These are phyloP conservation scores for Phrynosoma platyrhinos DNA, from an alignment of 2,113 vertebrate genomes.

Conservation along the genomic window DNA sequence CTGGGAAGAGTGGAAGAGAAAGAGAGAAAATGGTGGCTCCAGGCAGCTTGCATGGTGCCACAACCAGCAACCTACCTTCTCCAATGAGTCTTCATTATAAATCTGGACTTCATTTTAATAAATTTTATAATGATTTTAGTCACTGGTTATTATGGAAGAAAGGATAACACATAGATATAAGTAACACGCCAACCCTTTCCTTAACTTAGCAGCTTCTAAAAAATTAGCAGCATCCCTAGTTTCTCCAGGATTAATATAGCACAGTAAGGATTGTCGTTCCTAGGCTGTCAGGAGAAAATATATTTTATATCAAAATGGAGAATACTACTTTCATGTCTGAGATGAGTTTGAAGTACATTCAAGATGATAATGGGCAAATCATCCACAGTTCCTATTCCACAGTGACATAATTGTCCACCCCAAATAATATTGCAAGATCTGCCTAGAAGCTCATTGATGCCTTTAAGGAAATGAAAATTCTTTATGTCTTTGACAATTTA, in stretches of 20 bases:
- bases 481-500: not conserved
- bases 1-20: too few species aligned
- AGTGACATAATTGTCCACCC: not conserved
- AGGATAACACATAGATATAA: not conserved
- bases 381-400: not conserved
- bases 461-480: not conserved
- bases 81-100: too few species aligned
- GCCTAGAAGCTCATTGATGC: not conserved
- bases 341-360: not conserved
- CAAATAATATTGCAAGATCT: constrained; percentile 16
- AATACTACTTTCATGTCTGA: not conserved
- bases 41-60: too few species aligned
- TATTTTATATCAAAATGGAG: constrained; percentile 2
- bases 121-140: not conserved
- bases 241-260: not conserved
- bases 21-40: too few species aligned
- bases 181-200: not conserved
- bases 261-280: not conserved
- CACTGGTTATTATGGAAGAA: not conserved
- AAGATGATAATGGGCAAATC: constrained; percentile 19
- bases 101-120: not conserved
- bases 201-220: not conserved
- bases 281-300: not conserved
- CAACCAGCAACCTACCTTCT: too few species aligned
- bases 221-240: not conserved